Evolutionary conservation across 2,797 vertebrate species (phyloP), one percentile per base, ranked within the genome.

Genomic region (Cuculus canorus): DNA sequence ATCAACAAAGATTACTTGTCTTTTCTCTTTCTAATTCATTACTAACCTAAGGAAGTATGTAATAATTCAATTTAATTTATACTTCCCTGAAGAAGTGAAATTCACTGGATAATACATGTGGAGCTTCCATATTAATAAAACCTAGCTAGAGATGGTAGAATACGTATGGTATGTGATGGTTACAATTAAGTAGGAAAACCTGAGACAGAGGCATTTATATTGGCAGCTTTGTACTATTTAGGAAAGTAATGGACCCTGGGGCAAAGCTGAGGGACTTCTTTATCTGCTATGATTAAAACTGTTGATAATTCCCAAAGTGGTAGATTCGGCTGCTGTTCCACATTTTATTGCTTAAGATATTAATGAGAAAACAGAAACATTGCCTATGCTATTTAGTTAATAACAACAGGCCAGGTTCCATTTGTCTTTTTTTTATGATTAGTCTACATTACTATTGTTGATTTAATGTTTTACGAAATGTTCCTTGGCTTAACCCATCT

Each of bases 1-100:
- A 59, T 88, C 54, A 93, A 65, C 69, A 87, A 82, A 86, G 39
- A 93, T 91, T 95, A 93, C 68, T 93, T 78, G 48, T 72, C 41
- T 63, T 89, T 81, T 72, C 43, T 89, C 78, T 77, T 70, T 76
- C 21, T 94, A 78, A 64, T 82, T 92, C 94, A 94, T 94, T 93
- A 79, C 82, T 82, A 94, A 91, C 37, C 35, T 66, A 92, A 88
- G 91, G 71, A 96, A 90, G n/a, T 89, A 86, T 82, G 25, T 39
- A 96, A 96, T 94, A 93, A 94, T 88, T 95, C 54, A 94, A 78
- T 92, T 73, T 88, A 96, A 93, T 93, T 96, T 96, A 73, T 89
- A 96, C 93, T 96, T 96, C 93, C 82, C 87, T 28, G 22, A 65
- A 81, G 81, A 94, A 90, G 43, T 72, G 41, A 18, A 96, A 65